Conservation (phyloP, 1,140 invertebrate genomes). For the Meloidogyne hapla region DNA sequence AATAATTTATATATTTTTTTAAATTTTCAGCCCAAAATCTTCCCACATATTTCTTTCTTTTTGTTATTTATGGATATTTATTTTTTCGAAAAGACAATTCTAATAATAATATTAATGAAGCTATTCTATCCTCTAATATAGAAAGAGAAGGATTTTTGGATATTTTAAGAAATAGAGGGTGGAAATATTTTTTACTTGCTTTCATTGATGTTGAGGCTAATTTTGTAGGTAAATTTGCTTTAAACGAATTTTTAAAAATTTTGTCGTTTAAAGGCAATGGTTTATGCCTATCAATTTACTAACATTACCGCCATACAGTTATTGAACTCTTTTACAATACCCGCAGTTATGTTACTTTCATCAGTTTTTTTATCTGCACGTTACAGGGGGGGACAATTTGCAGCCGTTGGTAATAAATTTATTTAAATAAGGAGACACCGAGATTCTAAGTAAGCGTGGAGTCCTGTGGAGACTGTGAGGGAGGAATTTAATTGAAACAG, state of each 20-base stretch:
- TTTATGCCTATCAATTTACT: background rate
- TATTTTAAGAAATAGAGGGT: background rate
- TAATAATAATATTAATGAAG: background rate
- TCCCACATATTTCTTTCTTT: background rate
- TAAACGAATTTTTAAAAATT: background rate
- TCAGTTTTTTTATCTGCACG: background rate
- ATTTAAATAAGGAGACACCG: no score
- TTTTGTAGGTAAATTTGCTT: background rate
- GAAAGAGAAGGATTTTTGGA: background rate
- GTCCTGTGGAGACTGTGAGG: no score
- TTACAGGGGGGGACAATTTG: background rate
- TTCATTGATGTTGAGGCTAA: background rate
- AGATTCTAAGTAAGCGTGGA: no score
- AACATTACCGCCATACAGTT: background rate
- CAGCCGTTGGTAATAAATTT: background rate
- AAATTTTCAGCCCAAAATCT: background rate
- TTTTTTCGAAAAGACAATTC: background rate
- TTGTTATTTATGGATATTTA: conserved; percentile 2
- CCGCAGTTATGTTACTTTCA: background rate
- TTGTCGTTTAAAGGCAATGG: background rate
- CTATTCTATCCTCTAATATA: background rate
- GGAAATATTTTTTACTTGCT: background rate
- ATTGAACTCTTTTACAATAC: conserved; percentile 1
- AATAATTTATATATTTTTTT: no score
- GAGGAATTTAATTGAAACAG: no score